Evolutionary conservation across 2,113 vertebrate species (phyloP), one percentile per base, ranked within the genome.

Genomic region (Vidua macroura): DNA sequence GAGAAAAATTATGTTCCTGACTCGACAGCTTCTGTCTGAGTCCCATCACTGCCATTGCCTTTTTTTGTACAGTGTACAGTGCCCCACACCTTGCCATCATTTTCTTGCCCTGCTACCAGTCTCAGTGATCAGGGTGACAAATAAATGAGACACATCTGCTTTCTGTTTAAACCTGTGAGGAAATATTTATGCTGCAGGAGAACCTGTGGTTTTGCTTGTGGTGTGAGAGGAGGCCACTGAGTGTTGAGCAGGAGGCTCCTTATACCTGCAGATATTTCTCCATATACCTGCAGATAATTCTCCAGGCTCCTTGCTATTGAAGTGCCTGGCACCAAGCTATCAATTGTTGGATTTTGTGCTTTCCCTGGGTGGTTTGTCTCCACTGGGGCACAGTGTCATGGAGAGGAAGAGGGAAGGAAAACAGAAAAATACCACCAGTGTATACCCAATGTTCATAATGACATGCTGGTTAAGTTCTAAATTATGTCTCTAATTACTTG

Each of bases 401-500:
- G 75, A 6, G 15, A 8, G 37, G 12, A 35, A 80, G 27, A 82
- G 17, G 52, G 56, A 85, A 91, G 8, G 31, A 60, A 93, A 96
- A 72, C 52, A 90, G 79, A 86, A 86, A 86, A 69, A 70, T n/a
- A 60, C 43, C 72, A 37, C 37, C 35, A 77, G 33, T 44, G 72
- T 86, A 52, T 41, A 77, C 14, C 43, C 75, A 88, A 14, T 85
- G 67, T 79, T 91, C 51, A 44, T 4, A 30, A 15, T 73, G 84
- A 88, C 72, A 83, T 46, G 72, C 94, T 88, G 56, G 64, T 83
- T 94, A 60, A 86, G 48, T 86, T 94, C 79, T 88, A 94, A 96
- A 93, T 94, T 72, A 92, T 72, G 72, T 28, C 92, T 86, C 95
- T 95, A 94, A 96, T 96, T 93, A 88, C 83, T 94, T 88, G 90